Percentiles rank a stretch among this genome's conserved stretches.
These are phyloP conservation scores for Mico argentatus DNA, from an alignment of 2,797 vertebrate species.

Conservation along the genomic window DNA sequence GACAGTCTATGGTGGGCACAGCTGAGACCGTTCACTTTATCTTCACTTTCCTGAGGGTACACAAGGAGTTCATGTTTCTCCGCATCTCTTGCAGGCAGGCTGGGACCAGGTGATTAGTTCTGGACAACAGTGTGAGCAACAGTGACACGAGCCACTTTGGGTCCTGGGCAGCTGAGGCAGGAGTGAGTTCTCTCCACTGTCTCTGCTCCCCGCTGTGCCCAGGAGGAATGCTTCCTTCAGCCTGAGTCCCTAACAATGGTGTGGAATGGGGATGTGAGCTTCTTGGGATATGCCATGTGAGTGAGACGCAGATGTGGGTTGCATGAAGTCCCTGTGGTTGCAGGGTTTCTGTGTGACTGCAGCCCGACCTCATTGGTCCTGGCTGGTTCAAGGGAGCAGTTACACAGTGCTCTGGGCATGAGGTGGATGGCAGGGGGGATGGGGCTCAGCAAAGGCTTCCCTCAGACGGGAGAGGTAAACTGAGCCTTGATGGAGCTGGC, in stretches of 20 bases:
- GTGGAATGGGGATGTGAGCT: background rate
- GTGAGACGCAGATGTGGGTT: background rate
- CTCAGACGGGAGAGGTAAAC: background rate
- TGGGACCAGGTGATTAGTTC: background rate
- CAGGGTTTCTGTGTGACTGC: background rate
- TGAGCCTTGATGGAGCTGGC: background rate
- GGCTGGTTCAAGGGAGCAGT: background rate
- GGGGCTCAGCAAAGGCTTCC: background rate
- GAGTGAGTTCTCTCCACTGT: background rate
- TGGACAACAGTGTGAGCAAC: background rate
- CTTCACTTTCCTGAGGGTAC: background rate
- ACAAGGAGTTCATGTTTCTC: background rate
- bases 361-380: background rate
- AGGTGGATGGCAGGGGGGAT: background rate
- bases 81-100: fast-evolving
- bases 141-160: background rate
- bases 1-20: fast-evolving
- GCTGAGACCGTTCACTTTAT: background rate
- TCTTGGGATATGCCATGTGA: fast-evolving
- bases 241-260: background rate
- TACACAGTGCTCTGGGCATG: background rate
- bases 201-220: background rate
- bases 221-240: background rate
- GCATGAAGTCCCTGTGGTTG: background rate
- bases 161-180: background rate